phyloP scores from a whole-genome alignment of 2,797 vertebrate genomes.

The Monodelphis domestica region DNA sequence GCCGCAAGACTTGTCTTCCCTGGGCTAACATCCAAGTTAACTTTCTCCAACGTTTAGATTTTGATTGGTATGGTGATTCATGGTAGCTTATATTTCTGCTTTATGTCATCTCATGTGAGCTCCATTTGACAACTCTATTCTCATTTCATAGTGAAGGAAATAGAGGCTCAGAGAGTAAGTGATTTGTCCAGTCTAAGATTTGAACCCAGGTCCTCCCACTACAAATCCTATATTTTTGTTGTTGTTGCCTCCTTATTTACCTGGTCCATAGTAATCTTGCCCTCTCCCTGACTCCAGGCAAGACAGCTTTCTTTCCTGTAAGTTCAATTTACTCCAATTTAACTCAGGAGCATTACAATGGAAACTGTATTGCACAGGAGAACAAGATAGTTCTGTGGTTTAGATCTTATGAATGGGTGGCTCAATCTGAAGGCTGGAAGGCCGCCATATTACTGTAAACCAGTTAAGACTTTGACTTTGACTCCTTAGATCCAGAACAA shows the following conservation, averaged over 20 bases:
- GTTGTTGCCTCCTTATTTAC: neutral
- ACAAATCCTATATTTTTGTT: slow-evolving; percentile 25
- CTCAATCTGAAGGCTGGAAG: neutral
- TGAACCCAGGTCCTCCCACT: neutral
- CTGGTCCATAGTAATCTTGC: neutral
- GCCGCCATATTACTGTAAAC: neutral
- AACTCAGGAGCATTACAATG: neutral
- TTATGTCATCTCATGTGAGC: neutral
- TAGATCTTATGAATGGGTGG: neutral
- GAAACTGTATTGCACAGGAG: neutral
- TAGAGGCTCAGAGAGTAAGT: neutral
- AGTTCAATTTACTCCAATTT: neutral
- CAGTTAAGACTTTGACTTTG: neutral
- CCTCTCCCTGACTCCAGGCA: slow-evolving; percentile 5
- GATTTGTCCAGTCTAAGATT: neutral
- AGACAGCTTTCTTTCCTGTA: neutral
- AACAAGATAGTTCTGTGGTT: neutral
- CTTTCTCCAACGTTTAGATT: neutral
- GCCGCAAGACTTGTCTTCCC: neutral
- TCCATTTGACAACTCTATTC: neutral
- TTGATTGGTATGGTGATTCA: neutral
- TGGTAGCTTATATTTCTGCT: neutral
- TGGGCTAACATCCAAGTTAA: neutral
- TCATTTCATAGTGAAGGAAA: neutral
- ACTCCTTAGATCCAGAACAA: neutral